Base-by-base conservation (phyloP, 2,113 vertebrate species). In the human region DNA sequence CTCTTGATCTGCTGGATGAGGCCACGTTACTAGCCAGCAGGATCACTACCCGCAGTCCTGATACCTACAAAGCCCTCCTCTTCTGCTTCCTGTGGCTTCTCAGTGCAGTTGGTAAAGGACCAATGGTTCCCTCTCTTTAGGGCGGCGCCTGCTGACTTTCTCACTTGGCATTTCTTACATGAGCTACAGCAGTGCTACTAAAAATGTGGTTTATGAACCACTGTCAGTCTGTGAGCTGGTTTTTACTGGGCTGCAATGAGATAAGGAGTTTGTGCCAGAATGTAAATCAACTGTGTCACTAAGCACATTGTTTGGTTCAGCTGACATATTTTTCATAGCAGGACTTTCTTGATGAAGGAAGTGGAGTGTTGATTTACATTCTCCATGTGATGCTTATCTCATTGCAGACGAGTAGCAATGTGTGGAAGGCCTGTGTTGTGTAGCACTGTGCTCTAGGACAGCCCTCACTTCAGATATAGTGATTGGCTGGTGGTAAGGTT, bases 11-110 rank as follows among this genome's bases (percentile, higher is more conserved):
- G 18, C 59, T 8, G 14, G 79, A 32, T 4, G 8, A 22, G 40
- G 43, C 14, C 8, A 6, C 0, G 2, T 55, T 52, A 61, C 66
- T 10, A 23, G 52, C n/a, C 73, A 92, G 79, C 66, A 72, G 32
- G 2, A 3, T 35, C 18, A 16, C 64, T 23, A 6, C 3, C 0
- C 0, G 0, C 18, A 23, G 50, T 23, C n/a, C 45, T 61, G 35
- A 10, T 2, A 8, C 17, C 14, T 16, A 0, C 0, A 1, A 27
- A 38, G 30, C 25, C 55, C 8, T 30, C 12, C 30, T n/a, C 70
- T 82, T 43, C 48, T 0, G 0, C 55, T 79, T 70, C 45, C 32
- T 17, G 6, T 10, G 45, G 38, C 70, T 89, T 38, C 66, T 27
- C 35, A 64, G 23, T 13, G 7, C 30, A 5, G 7, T 3, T 14